These are phyloP conservation scores for Motacilla alba DNA, from an alignment of 2,113 vertebrate genomes.

Conservation along the genomic window DNA sequence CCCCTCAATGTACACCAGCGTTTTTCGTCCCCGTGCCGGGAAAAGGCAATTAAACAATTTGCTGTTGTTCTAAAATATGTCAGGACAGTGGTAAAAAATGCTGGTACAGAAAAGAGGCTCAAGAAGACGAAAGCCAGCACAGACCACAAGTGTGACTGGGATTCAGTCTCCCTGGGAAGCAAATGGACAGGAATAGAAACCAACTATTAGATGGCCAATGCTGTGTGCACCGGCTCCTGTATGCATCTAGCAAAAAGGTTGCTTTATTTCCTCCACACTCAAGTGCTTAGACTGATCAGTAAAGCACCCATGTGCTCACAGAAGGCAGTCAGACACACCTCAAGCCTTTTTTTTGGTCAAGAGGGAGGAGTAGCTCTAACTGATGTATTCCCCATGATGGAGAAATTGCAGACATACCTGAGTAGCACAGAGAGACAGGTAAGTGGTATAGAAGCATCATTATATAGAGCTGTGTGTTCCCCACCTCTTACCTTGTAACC, in stretches of 20 bases:
- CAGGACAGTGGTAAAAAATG: not conserved
- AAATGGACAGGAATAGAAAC: not conserved
- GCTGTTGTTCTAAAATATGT: not conserved
- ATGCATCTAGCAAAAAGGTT: not conserved
- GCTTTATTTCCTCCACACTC: not conserved
- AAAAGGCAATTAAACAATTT: not conserved
- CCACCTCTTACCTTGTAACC: not conserved
- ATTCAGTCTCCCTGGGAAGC: not conserved
- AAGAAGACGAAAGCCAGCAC: not conserved
- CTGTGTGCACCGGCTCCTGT: not conserved
- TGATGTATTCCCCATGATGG: not conserved
- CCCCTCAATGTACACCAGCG: not conserved
- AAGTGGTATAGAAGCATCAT: not conserved
- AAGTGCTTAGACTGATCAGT: not conserved
- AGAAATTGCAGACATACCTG: not conserved
- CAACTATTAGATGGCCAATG: not conserved
- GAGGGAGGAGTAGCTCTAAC: not conserved
- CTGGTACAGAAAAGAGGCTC: not conserved
- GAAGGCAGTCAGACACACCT: not conserved
- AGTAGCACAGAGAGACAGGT: not conserved
- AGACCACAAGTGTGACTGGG: not conserved
- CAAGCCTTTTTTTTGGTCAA: not conserved
- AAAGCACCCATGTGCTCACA: not conserved
- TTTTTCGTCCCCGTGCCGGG: not conserved
- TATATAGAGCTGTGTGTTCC: not conserved